These are phyloP conservation scores for Drosophila biarmipes DNA, from an alignment of 1,140 invertebrate genomes.

Conservation along the genomic window DNA sequence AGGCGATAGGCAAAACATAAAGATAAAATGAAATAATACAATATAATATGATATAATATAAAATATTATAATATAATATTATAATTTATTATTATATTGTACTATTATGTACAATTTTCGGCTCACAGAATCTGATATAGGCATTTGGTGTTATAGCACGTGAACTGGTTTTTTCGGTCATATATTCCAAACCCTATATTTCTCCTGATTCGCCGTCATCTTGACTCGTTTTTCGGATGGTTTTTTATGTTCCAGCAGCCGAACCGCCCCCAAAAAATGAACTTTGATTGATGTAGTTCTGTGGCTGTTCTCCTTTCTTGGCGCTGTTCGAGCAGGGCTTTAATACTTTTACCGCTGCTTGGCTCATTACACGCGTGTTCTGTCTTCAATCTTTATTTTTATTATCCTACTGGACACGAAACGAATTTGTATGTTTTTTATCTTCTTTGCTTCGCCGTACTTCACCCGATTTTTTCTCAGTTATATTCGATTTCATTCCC, in stretches of 20 bases:
- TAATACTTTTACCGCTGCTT: slow-evolving; percentile 65
- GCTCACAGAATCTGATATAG: too few relatives aligned
- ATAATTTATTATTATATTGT: not conserved
- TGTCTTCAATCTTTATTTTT: slow-evolving; percentile 39
- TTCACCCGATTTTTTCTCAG: slow-evolving; percentile 9
- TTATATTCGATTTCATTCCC: slow-evolving; percentile 24
- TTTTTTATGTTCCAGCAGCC: slow-evolving; percentile 1
- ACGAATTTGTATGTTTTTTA: slow-evolving; percentile 10
- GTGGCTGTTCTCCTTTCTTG: slow-evolving; percentile 10
- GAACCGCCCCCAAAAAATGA: slow-evolving; percentile 16
- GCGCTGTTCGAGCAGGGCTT: slow-evolving; percentile 19
- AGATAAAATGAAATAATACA: too few relatives aligned
- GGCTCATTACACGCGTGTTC: slow-evolving; percentile 68
- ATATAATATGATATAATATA: not conserved
- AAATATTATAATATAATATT: not conserved
- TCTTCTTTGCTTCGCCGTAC: slow-evolving; percentile 12
- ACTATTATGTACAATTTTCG: not conserved
- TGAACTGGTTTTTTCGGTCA: too few relatives aligned
- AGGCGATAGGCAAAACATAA: slow-evolving; percentile 8
- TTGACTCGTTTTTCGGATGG: not conserved
- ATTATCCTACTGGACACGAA: slow-evolving; percentile 19
- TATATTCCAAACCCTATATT: not conserved
- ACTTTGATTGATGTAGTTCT: slow-evolving; percentile 33
- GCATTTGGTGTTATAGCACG: too few relatives aligned
- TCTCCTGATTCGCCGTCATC: not conserved